phyloP scores from a whole-genome alignment of 2,888 invertebrate species.

The Caenorhabditis angaria region DNA sequence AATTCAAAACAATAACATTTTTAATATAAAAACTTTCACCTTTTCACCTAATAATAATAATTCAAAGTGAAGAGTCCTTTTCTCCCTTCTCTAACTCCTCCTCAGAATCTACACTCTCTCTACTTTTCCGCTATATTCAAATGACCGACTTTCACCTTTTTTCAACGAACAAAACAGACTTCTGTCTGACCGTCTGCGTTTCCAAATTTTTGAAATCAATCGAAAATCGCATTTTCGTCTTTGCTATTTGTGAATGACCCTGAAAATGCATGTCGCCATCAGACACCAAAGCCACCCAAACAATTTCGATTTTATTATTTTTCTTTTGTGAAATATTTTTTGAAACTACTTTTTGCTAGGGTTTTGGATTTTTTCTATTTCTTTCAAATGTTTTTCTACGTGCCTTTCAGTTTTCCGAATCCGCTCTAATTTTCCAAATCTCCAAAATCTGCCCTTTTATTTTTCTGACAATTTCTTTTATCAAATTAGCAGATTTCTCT shows the following conservation, averaged over 20 bases:
- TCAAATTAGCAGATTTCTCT: conserved; percentile 8
- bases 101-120: background rate
- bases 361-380: background rate
- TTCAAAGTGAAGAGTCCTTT: background rate
- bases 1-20: background rate
- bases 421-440: conserved; percentile 1
- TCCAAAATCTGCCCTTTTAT: too few relatives aligned
- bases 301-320: conserved; percentile 8
- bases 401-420: background rate
- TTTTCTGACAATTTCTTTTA: too few relatives aligned
- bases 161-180: conserved; percentile 15
- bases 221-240: background rate
- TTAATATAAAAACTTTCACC: background rate
- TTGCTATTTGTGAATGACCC: conserved; percentile 28
- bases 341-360: background rate
- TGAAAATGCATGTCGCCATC: conserved; percentile 38
- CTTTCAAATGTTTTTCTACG: background rate
- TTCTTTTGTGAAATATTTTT: background rate
- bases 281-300: conserved; percentile 14
- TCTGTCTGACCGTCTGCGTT: conserved; percentile 7
- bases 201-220: background rate
- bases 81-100: background rate
- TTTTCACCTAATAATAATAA: background rate
- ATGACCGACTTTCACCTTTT: conserved; percentile 42
- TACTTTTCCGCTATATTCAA: conserved; percentile 24